These are phyloP conservation scores for Phaenicophaeus curvirostris DNA, from an alignment of 2,797 vertebrate species.

Conservation along the genomic window DNA sequence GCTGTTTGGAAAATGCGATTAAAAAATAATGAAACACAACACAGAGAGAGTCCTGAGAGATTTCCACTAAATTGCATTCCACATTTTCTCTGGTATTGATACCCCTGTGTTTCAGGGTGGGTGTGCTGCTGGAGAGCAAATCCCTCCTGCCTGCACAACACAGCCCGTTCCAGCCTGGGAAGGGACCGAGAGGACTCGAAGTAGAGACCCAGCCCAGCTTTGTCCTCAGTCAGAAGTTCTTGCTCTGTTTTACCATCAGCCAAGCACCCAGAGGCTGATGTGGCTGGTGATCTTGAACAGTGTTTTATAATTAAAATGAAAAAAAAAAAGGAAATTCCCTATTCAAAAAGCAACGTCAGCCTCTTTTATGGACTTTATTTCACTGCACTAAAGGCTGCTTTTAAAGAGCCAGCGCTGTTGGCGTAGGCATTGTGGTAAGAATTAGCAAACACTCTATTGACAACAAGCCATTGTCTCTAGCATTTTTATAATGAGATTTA, in stretches of 20 bases:
- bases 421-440: background rate
- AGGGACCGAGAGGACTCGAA: background rate
- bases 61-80: background rate
- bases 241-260: background rate
- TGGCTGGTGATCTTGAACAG: background rate
- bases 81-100: background rate
- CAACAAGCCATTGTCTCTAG: constrained; percentile 19
- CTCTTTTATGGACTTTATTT: background rate
- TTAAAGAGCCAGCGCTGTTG: background rate
- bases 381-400: background rate
- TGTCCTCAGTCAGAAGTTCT: background rate
- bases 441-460: background rate
- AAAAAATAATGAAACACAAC: background rate
- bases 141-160: background rate
- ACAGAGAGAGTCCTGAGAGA: background rate
- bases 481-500: constrained; percentile 27
- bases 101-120: background rate
- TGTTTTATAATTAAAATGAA: background rate
- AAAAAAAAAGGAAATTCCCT: background rate
- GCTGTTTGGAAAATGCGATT: background rate
- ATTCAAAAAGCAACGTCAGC: background rate
- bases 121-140: background rate
- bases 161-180: background rate
- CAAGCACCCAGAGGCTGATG: background rate
- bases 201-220: background rate